phyloP scores from a whole-genome alignment of 1,140 invertebrate genomes.

The Drosophila guanche region DNA sequence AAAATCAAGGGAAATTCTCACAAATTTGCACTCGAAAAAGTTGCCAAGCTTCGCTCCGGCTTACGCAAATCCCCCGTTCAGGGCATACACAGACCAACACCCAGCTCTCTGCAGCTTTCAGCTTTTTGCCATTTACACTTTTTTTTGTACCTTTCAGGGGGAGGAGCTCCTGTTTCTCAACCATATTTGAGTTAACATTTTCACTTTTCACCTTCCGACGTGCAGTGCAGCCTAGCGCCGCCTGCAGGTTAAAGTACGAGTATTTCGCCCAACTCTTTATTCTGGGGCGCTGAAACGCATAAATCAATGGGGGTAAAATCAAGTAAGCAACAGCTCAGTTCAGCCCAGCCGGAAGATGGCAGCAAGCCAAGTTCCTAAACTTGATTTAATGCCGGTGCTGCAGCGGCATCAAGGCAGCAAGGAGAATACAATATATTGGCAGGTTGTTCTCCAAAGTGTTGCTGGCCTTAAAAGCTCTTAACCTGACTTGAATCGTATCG shows the following conservation, averaged over 20 bases:
- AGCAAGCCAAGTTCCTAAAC: conserved; percentile 60
- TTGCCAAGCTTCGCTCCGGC: conserved; percentile 43
- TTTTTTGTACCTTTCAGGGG: conserved; percentile 8
- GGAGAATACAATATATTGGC: conserved; percentile 58
- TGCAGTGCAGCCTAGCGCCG: conserved; percentile 7
- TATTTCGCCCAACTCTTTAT: conserved; percentile 51
- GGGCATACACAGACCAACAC: conserved; percentile 21
- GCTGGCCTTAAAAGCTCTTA: conserved; percentile 59
- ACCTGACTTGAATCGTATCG: conserved; percentile 49
- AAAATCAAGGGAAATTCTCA: conserved; percentile 29
- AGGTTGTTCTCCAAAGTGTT: conserved; percentile 52
- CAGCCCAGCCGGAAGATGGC: conserved; percentile 27
- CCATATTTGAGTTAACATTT: conserved; percentile 56
- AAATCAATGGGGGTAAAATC: conserved; percentile 47
- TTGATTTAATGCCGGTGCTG: conserved; percentile 59
- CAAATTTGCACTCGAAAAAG: conserved; percentile 61
- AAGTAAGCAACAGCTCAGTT: conserved; percentile 8
- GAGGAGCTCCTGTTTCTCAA: background rate
- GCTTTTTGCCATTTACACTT: conserved; percentile 37
- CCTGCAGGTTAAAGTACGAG: conserved; percentile 17
- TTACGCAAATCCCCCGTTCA: conserved; percentile 37
- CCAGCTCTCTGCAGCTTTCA: conserved; percentile 43
- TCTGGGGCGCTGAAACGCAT: conserved; percentile 58
- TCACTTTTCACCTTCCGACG: conserved; percentile 19
- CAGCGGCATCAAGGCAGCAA: background rate